These are phyloP conservation scores for Fratercula arctica DNA, from an alignment of 2,797 vertebrate genomes.

Conservation along the genomic window DNA sequence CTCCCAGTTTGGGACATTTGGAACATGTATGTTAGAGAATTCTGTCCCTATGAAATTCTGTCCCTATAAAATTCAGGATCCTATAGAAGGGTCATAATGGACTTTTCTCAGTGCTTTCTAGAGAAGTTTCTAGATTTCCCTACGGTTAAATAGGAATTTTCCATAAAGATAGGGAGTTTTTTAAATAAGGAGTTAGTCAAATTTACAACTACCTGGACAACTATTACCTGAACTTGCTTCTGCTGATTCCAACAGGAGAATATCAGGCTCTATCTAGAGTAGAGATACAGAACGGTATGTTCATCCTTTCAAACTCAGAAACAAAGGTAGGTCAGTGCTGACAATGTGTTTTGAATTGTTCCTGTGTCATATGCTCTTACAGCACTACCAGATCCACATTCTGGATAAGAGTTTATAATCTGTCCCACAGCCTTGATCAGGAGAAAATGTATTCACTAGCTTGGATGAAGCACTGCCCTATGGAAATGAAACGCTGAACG, in stretches of 20 bases:
- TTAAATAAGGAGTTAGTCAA: neutral
- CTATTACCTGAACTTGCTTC: neutral
- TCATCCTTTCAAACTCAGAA: neutral
- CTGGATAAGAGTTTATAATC: neutral
- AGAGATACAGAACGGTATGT: neutral
- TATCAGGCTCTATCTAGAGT: neutral
- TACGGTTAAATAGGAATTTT: neutral
- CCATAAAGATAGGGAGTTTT: fast-evolving
- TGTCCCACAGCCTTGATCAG: neutral
- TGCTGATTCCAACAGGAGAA: neutral
- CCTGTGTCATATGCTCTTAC: neutral
- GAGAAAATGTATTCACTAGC: neutral
- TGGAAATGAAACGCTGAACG: neutral
- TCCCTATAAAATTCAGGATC: neutral
- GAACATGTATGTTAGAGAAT: neutral
- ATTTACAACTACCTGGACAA: neutral
- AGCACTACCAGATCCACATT: neutral
- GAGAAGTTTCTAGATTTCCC: neutral
- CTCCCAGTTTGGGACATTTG: neutral
- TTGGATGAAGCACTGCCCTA: neutral
- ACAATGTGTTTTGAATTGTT: neutral
- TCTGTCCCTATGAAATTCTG: neutral
- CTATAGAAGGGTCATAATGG: neutral
- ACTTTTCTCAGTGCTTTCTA: neutral
- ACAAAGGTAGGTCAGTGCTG: neutral